A percentile compares a stretch with the other conserved stretches of the same genome.
These are phyloP conservation scores for Dioctria linearis DNA, from an alignment of 2,888 invertebrate genomes.

Conservation along the genomic window DNA sequence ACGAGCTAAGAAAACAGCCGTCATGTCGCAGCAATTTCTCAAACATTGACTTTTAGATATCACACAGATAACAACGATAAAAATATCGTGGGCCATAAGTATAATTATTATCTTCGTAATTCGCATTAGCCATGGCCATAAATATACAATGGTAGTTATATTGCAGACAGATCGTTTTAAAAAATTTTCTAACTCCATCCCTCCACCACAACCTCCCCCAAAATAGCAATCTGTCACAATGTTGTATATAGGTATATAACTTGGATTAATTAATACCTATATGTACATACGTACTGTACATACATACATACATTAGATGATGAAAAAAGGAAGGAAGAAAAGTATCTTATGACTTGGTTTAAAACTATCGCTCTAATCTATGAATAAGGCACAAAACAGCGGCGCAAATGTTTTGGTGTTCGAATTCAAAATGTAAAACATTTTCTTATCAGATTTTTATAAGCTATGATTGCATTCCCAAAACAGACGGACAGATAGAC, in stretches of 20 bases:
- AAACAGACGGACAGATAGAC: too few species aligned
- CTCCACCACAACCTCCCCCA: too few species aligned
- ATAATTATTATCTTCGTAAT: conserved; percentile 37
- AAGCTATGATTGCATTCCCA: too few species aligned
- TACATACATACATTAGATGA: too few species aligned
- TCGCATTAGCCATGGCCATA: conserved; percentile 36
- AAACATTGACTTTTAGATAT: conserved; percentile 48
- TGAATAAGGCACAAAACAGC: too few species aligned
- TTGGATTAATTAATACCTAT: too few species aligned
- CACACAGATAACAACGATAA: conserved; percentile 29
- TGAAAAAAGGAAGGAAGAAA: not conserved
- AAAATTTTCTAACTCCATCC: not conserved
- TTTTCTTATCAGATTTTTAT: conserved; percentile 42
- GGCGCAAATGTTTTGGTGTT: conserved; percentile 2
- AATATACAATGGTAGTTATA: conserved; percentile 46
- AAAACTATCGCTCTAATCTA: too few species aligned
- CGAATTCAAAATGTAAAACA: conserved; percentile 31
- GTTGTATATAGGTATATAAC: too few species aligned
- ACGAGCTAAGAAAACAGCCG: conserved; percentile 1
- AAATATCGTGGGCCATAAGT: not conserved
- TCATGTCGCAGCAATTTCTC: conserved; percentile 43
- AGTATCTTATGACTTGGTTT: conserved; percentile 34
- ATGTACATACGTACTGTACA: too few species aligned
- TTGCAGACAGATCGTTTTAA: conserved; percentile 36
- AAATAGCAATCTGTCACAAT: too few species aligned